Base-by-base conservation (phyloP, 2,888 invertebrate species). In the Eutolmus rufibarbis region DNA sequence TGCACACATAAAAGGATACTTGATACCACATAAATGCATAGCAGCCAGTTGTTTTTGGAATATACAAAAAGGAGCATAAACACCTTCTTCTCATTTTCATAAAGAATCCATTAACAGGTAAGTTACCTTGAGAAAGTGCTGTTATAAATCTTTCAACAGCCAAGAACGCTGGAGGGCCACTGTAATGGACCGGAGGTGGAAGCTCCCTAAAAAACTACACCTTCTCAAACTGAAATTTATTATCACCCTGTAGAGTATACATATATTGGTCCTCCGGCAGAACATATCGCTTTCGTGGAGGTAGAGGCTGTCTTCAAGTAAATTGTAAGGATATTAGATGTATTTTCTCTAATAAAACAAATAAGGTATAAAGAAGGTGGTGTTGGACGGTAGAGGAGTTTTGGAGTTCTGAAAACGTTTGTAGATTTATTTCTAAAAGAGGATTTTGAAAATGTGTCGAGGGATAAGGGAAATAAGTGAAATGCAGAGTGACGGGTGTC, bases 71-170 rank as follows among this genome's bases (percentile, higher is more conserved):
- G 66, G 19, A 66, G 23, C 23, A 66, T 66, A 76, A 76, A 76
- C 19, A 37, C 76, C 76, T 34, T 56, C n/a, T 56, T 31, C 82
- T 82, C 57, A 82, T 82, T 82, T 82, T 82, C 82, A 82, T 82
- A 82, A 82, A 66, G 66, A 57, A 34, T 8, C 82, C 57, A 82
- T 57, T 82, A 51, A 57, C 37, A 31, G 28, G 37, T 76, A 37
- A 66, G 34, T 40, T 66, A n/a, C 82, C 82, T 57, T 82, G 31
- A 46, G n/a, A 37, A 57, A 34, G 37, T 82, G 16, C 51, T 12
- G 34, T 82, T 51, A 57, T 82, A 82, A 82, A 57, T 82, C 57
- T 82, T 66, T 37, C 46, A 79, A 37, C 82, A 82, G 28, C 81
- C 37, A 66, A 34, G 28, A 57, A 34, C 56, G n/a, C 1, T 51